These are phyloP conservation scores for Poeciliopsis infans DNA, from an alignment of 2,797 vertebrate species.

Conservation along the genomic window DNA sequence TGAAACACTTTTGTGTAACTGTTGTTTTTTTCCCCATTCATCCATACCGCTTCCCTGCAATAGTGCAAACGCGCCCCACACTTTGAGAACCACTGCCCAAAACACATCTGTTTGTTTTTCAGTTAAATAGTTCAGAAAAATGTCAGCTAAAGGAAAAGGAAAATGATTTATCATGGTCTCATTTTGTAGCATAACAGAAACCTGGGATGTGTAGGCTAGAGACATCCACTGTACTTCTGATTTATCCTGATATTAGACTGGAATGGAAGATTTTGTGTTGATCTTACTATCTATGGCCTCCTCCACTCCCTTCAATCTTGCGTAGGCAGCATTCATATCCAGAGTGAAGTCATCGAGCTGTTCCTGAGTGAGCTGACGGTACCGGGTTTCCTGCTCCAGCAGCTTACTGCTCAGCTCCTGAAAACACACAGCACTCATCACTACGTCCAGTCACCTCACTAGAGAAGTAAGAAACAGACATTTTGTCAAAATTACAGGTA, in stretches of 20 bases:
- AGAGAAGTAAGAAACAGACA: background rate
- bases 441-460: background rate
- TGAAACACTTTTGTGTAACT: no score
- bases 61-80: no score
- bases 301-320: conserved; percentile 92
- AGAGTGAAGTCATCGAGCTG: conserved; percentile 94
- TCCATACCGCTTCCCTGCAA: no score
- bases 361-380: conserved; percentile 89
- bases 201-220: background rate
- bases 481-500: background rate
- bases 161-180: background rate
- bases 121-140: background rate
- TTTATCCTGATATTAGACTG: background rate
- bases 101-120: background rate
- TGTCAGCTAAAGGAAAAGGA: background rate
- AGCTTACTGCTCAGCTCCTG: conserved; percentile 88
- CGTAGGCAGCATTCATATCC: conserved; percentile 94
- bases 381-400: conserved; percentile 89
- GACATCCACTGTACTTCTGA: background rate
- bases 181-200: background rate
- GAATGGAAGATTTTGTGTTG: background rate
- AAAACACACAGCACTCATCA: conserved; percentile 12
- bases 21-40: no score
- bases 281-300: conserved; percentile 93
- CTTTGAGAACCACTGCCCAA: no score